Evolutionary conservation across 2,888 invertebrate genomes (phyloP), one percentile per base, ranked within the genome.

Genomic region (Drosophila melanocephala): DNA sequence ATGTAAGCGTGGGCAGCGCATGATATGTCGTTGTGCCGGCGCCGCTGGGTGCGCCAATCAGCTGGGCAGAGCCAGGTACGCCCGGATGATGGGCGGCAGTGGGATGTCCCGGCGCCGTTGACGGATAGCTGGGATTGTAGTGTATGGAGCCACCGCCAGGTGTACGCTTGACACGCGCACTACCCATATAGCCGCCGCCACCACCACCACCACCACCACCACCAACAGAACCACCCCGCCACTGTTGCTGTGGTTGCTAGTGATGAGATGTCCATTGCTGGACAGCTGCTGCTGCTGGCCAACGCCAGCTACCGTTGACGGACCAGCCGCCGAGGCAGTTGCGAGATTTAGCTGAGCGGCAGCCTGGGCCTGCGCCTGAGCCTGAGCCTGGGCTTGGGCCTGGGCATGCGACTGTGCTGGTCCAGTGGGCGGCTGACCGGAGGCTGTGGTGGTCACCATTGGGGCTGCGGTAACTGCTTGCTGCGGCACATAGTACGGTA

Each of bases 401-500:
- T 63, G 69, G 12, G 61, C 14, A 10, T 76, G 77, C 0, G 47
- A 59, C 59, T 63, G 69, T 14, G 53, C 12, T 10, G 72, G 68
- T 2, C 77, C 74, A n/a, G 50, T 69, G 7, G 75, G 59, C 33
- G 75, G 75, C 57, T 77, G 82, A 9, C 72, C 79, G 12, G 91
- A 71, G 9, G 87, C 75, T 58, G 90, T 82, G 62, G 89, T 81
- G 63, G 92, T 87, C 63, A 93, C 83, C 75, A 90, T 83, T n/a
- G 92, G 87, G 55, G 93, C 83, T 37, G 92, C 88, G 56, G 93
- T 81, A 57, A 93, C 91, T 26, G 93, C 83, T 82, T 92, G 93
- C 81, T 92, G 94, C 79, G 93, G 93, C 85, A 94, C 91, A 81
- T 94, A 94, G 83, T 94, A 94, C 61, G 93, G 92, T 92, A 93